These are phyloP conservation scores for Tricholauxania praeusta DNA, from an alignment of 2,888 invertebrate species.

Conservation along the genomic window DNA sequence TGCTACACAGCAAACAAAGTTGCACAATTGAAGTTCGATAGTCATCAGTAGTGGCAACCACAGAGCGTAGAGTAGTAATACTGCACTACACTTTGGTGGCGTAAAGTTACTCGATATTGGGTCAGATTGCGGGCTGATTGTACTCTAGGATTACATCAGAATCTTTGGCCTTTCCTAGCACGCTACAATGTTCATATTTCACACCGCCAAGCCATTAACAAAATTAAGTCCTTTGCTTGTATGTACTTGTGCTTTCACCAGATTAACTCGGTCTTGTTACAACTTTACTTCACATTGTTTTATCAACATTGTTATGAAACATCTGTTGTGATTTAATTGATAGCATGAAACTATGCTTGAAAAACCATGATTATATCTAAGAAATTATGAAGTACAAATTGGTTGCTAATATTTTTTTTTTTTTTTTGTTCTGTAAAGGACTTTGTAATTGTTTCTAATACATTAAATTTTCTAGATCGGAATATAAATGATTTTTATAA, in stretches of 20 bases:
- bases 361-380: too few relatives aligned
- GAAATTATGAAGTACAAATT: too few relatives aligned
- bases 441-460: too few relatives aligned
- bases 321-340: too few relatives aligned
- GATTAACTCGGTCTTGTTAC: not conserved
- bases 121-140: conserved; percentile 34
- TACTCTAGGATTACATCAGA: conserved; percentile 27
- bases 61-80: not conserved
- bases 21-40: conserved; percentile 1
- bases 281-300: too few relatives aligned
- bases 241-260: not conserved
- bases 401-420: too few relatives aligned
- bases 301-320: too few relatives aligned
- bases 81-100: conserved; percentile 17
- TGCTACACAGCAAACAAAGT: not conserved
- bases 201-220: too few relatives aligned
- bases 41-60: not conserved
- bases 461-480: too few relatives aligned
- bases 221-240: not conserved
- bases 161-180: not conserved
- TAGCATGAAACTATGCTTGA: too few relatives aligned
- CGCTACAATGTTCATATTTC: not conserved
- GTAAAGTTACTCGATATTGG: conserved; percentile 37
- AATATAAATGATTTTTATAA: too few relatives aligned
- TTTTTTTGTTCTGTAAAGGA: too few relatives aligned